These are phyloP conservation scores for Baccha elongata DNA, from an alignment of 2,888 invertebrate genomes.

Conservation along the genomic window DNA sequence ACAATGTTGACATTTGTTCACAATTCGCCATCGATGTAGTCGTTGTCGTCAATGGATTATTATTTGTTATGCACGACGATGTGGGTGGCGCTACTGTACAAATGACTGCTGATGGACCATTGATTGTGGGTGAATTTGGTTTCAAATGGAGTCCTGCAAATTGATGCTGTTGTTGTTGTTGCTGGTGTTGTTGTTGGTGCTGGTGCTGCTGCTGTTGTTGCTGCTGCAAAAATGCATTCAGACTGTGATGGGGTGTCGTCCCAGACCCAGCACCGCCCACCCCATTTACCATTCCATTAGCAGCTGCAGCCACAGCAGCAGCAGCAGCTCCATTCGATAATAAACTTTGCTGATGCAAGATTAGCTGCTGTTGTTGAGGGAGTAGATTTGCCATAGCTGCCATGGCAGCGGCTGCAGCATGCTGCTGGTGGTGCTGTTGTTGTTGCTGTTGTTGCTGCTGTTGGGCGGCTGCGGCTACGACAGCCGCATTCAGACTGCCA, in stretches of 20 bases:
- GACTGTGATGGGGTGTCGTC: constrained; percentile 76
- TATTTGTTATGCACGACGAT: constrained; percentile 72
- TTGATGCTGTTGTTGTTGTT: constrained; percentile 76
- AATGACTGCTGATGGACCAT: constrained; percentile 75
- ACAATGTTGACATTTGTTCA: constrained; percentile 75
- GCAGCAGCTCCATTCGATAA: constrained; percentile 79
- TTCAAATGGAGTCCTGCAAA: constrained; percentile 65
- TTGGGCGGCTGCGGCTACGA: constrained; percentile 77
- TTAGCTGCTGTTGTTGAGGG: constrained; percentile 77
- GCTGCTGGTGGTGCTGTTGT: constrained; percentile 78
- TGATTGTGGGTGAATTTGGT: constrained; percentile 76
- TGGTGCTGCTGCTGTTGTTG: constrained; percentile 79
- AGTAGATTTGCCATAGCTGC: constrained; percentile 81
- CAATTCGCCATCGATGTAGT: constrained; percentile 71
- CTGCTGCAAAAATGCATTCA: constrained; percentile 77
- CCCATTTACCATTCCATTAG: constrained; percentile 68
- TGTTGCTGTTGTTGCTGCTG: constrained; percentile 78
- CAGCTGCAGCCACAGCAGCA: constrained; percentile 73
- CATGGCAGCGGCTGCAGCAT: constrained; percentile 80
- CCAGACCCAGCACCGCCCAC: constrained; percentile 64
- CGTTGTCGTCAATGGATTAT: constrained; percentile 75
- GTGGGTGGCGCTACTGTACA: constrained; percentile 70
- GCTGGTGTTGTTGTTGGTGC: constrained; percentile 78
- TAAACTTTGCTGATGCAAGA: constrained; percentile 79
- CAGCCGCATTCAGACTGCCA: constrained; percentile 78